Evolutionary conservation across 64 coral and sea anemone species (phyloP).

Genomic region (Pocillopora verrucosa): DNA sequence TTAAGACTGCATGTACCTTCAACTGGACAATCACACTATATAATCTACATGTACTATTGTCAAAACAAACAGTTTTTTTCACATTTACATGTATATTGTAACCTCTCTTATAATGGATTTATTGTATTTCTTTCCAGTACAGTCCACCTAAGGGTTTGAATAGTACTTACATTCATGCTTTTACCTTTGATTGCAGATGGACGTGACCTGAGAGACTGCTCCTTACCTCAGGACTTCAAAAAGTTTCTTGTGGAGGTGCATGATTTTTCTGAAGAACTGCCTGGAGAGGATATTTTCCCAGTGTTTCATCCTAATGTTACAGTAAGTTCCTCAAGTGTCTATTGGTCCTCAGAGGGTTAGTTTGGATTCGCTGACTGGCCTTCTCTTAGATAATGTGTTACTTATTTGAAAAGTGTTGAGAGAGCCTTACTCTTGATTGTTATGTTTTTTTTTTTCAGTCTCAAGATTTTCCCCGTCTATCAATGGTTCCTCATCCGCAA

Average conservation of each 20-base stretch:
- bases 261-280: conserved; percentile 79
- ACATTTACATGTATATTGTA: no score
- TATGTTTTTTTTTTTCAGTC: neutral
- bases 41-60: no score
- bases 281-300: conserved; percentile 84
- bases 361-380: neutral
- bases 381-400: neutral
- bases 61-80: no score
- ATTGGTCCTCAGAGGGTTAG: no score
- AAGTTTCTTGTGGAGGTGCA: conserved; percentile 69
- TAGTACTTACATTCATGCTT: neutral
- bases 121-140: neutral
- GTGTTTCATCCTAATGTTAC: conserved; percentile 31
- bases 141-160: neutral
- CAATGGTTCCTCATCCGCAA: conserved; percentile 22
- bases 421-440: neutral
- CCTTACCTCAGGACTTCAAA: conserved; percentile 66
- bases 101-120: no score
- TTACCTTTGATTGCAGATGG: conserved; percentile 62
- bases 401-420: neutral
- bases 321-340: neutral
- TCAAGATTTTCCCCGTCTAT: conserved; percentile 28
- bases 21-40: no score
- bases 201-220: conserved; percentile 73
- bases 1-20: no score